phyloP scores from a whole-genome alignment of 2,888 invertebrate species.

The Gastracanthus pulcherrimus region DNA sequence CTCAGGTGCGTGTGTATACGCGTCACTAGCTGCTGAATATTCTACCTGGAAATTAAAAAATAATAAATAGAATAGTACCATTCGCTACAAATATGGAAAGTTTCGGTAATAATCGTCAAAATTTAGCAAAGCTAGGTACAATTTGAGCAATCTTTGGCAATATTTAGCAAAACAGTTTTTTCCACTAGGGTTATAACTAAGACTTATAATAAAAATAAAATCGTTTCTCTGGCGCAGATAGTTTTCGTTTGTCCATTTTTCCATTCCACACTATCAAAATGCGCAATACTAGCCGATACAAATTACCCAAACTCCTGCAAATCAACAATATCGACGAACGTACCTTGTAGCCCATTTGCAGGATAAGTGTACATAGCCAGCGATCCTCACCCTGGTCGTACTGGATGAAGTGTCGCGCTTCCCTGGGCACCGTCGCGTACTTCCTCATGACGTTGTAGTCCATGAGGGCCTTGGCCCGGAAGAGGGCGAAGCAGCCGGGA shows the following conservation, averaged over 20 bases:
- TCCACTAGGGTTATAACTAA: too few relatives aligned
- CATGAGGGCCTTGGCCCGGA: constrained; percentile 93
- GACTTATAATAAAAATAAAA: too few relatives aligned
- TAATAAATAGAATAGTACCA: too few relatives aligned
- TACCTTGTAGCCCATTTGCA: constrained; percentile 93
- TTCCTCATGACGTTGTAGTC: constrained; percentile 93
- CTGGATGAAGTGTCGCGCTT: constrained; percentile 92
- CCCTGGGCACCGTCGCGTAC: constrained; percentile 88
- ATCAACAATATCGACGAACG: too few relatives aligned
- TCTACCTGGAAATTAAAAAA: constrained; percentile 81
- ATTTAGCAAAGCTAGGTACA: background rate
- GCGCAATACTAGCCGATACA: too few relatives aligned
- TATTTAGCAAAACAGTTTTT: too few relatives aligned
- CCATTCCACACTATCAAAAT: too few relatives aligned
- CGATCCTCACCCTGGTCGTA: constrained; percentile 98
- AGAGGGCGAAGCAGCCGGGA: constrained; percentile 95
- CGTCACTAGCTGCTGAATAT: constrained; percentile 96
- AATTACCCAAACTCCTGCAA: too few relatives aligned
- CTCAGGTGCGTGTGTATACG: constrained; percentile 96
- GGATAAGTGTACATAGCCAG: constrained; percentile 94
- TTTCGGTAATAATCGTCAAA: background rate
- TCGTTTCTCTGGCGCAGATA: too few relatives aligned
- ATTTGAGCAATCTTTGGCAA: too few relatives aligned
- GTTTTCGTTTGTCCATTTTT: too few relatives aligned
- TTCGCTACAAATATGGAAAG: too few relatives aligned